Evolutionary conservation across 1,140 invertebrate species (phyloP), one percentile per base, ranked within the genome.

Genomic region (Pogonognathellus flavescens): DNA sequence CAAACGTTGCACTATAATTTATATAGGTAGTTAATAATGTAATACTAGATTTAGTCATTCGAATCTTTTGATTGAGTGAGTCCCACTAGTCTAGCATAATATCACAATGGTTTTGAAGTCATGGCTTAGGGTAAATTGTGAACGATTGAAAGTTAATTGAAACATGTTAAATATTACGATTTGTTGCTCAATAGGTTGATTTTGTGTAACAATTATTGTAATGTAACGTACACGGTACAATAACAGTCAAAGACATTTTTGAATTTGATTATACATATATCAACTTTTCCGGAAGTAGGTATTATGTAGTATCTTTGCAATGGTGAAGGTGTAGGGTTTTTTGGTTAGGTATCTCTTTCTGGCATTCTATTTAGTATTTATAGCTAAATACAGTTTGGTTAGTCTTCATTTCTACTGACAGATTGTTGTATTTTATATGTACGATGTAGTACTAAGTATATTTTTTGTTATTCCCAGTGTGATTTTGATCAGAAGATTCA

Each of bases 91-190:
- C 62, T 66, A 66, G 62, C 62, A 66, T 66, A 66, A 55, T 55
- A 55, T 66, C 62, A 66, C 62, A 66, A 66, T 66, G 62, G 62
- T 66, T 66, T 66, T 66, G 62, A 66, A 25, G 62, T 66, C 62
- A 25, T 66, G 62, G 62, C 22, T 66, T 66, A 66, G 62, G 62
- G 62, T 66, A 66, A 66, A 66, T 25, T 25, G 62, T 66, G 62
- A 66, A 66, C 62, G 62, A 25, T 66, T 25, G 31, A 41, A 41
- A 41, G 31, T 41, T 41, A 41, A 41, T 41, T 41, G 31, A 66
- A 66, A 25, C 62, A 20, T 25, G 62, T 66, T 66, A 20, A 25
- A 66, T 25, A 66, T 66, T 66, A 66, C 25, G 62, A 66, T 66
- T 66, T 66, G 62, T 66, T 66, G 22, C n/a, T 66, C 62, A 66